These are phyloP conservation scores for Acipenser transmontanus DNA, from an alignment of 2,797 vertebrate species.

Conservation along the genomic window DNA sequence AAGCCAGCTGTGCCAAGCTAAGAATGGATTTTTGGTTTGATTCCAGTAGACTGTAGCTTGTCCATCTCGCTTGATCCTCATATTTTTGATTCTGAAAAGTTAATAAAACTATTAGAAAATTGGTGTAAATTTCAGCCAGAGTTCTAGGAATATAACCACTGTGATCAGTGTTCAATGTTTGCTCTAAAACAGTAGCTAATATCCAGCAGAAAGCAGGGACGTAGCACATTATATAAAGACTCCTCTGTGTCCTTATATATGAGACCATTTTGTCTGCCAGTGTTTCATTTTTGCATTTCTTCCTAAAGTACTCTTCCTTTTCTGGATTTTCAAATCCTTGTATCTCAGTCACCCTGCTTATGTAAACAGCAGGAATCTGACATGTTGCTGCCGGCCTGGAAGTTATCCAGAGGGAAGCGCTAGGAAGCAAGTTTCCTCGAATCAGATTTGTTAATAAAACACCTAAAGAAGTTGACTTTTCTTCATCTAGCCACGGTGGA, in stretches of 20 bases:
- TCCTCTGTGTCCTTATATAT: not conserved
- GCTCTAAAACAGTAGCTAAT: slow-evolving; percentile 3
- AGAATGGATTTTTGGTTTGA: slow-evolving; percentile 4
- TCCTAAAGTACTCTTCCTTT: slow-evolving; percentile 6
- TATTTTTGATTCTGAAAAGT: not conserved
- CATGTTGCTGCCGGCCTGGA: not conserved
- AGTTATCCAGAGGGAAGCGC: slow-evolving; percentile 6
- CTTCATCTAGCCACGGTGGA: not conserved
- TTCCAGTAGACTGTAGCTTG: not conserved
- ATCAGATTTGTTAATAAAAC: slow-evolving; percentile 4
- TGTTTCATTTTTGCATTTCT: not conserved
- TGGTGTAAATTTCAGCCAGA: slow-evolving; percentile 6
- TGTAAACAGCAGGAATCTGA: slow-evolving; percentile 3
- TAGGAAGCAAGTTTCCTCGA: slow-evolving; percentile 1
- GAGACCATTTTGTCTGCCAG: not conserved
- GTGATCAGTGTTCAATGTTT: not conserved
- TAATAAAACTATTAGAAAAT: slow-evolving; percentile 7
- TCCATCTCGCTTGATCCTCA: not conserved
- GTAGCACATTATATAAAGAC: slow-evolving; percentile 10
- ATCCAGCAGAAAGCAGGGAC: slow-evolving; percentile 13
- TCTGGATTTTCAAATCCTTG: slow-evolving; percentile 5
- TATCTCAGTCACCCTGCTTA: slow-evolving; percentile 6
- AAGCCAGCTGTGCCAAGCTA: slow-evolving; percentile 2
- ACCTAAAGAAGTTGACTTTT: not conserved
- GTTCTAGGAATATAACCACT: not conserved